A percentile compares a stretch with the other conserved stretches of the same genome.
Conservation (phyloP, 2,113 vertebrate species). For the Corydoras maculifer region DNA sequence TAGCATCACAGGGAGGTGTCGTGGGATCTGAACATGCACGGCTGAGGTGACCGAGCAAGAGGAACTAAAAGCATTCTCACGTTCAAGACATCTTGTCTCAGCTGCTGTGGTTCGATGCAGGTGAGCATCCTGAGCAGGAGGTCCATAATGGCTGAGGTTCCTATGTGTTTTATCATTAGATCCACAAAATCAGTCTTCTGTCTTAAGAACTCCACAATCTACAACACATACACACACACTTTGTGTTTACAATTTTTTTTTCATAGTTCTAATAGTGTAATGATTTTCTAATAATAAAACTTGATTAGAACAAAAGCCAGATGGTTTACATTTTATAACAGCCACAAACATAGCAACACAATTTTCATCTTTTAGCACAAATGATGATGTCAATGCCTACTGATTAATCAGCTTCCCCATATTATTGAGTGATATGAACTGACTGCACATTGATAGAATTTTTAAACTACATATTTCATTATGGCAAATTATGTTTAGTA, state of each 20-base stretch:
- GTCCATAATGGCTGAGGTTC: conserved; percentile 97
- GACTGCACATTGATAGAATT: too few relatives aligned
- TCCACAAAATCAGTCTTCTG: conserved; percentile 93
- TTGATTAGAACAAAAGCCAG: too few relatives aligned
- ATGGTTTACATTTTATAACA: too few relatives aligned
- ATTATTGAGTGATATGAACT: too few relatives aligned
- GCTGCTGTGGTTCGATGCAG: conserved; percentile 93
- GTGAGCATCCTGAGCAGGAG: conserved; percentile 93
- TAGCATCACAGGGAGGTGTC: too few relatives aligned
- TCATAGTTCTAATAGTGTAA: neutral
- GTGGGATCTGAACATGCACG: neutral
- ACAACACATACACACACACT: conserved; percentile 37
- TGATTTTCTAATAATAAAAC: too few relatives aligned
- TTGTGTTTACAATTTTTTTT: neutral
- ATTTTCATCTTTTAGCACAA: too few relatives aligned
- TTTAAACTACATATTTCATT: too few relatives aligned
- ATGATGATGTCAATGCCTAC: too few relatives aligned
- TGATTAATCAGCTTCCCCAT: too few relatives aligned
- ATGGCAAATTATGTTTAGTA: too few relatives aligned
- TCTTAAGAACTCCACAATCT: conserved; percentile 95
- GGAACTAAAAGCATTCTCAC: conserved; percentile 61
- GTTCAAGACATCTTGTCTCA: conserved; percentile 89
- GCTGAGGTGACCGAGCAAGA: neutral
- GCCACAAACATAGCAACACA: too few relatives aligned
- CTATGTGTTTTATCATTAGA: conserved; percentile 95